Percentiles rank a stretch among this genome's conserved stretches.
Conservation (phyloP, 2,888 invertebrate species). For the Gymnosoma rotundatum region DNA sequence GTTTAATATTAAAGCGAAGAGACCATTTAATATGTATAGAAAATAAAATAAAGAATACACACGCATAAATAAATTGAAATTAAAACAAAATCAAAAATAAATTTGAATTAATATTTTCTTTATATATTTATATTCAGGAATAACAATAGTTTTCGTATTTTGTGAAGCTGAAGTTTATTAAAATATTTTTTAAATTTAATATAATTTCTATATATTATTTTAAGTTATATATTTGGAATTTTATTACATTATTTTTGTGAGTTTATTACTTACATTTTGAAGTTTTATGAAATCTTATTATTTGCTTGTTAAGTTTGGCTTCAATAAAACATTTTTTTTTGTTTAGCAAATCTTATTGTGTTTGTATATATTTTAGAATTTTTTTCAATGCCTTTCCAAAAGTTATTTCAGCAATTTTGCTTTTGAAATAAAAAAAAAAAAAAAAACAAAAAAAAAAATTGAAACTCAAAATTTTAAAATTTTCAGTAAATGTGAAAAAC, state of each 20-base stretch:
- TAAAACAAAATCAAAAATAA: constrained; percentile 13
- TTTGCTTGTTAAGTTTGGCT: constrained; percentile 45
- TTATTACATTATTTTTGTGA: not conserved
- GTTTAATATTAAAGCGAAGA: constrained; percentile 59
- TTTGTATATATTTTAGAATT: not conserved
- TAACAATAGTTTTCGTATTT: constrained; percentile 1
- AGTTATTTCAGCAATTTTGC: too few species aligned
- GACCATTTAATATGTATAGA: constrained; percentile 63
- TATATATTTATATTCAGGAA: not conserved
- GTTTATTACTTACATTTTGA: not conserved
- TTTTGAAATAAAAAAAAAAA: too few species aligned
- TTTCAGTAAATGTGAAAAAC: too few species aligned
- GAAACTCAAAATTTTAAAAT: too few species aligned
- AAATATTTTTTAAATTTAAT: not conserved
- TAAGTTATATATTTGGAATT: not conserved
- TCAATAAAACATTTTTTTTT: constrained; percentile 32
- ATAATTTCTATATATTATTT: not conserved
- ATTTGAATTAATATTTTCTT: not conserved
- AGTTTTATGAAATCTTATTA: not conserved
- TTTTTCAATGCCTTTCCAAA: too few species aligned
- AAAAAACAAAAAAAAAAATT: too few species aligned
- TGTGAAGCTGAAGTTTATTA: constrained; percentile 21
- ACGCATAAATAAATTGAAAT: constrained; percentile 12
- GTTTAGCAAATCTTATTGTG: not conserved
- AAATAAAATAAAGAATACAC: constrained; percentile 17